phyloP scores from a whole-genome alignment of 2,797 vertebrate genomes.

The Coregonus ussuriensis region DNA sequence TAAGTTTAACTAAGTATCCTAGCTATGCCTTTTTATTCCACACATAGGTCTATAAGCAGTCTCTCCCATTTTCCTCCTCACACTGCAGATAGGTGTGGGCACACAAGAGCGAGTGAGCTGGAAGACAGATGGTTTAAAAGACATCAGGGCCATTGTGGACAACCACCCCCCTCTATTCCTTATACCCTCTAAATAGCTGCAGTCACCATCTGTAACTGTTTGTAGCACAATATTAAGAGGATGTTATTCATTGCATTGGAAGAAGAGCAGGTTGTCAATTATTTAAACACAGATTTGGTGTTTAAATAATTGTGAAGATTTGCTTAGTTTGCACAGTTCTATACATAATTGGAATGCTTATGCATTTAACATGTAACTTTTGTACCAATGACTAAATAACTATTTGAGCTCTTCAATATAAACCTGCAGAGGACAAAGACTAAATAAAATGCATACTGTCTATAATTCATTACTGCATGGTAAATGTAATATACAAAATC shows the following conservation, averaged over 20 bases:
- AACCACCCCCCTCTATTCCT: slow-evolving; percentile 30
- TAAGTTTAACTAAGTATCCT: not conserved
- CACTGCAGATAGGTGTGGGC: slow-evolving; percentile 56
- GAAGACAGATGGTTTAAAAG: slow-evolving; percentile 75
- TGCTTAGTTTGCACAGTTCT: slow-evolving; percentile 23
- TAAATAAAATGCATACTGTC: not conserved
- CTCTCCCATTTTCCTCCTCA: slow-evolving; percentile 44
- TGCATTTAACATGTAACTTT: not conserved
- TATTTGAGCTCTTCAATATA: slow-evolving; percentile 5
- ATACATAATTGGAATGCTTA: slow-evolving; percentile 41
- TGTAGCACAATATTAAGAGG: slow-evolving; percentile 54
- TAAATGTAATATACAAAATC: slow-evolving; percentile 12
- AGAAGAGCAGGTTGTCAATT: slow-evolving; percentile 39
- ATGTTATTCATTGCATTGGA: slow-evolving; percentile 46
- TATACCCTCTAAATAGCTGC: slow-evolving; percentile 57
- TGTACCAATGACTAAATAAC: not conserved
- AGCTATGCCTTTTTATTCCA: not conserved
- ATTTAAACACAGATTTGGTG: not conserved
- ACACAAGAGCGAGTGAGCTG: slow-evolving; percentile 43
- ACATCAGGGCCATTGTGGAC: slow-evolving; percentile 65
- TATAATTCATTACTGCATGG: slow-evolving; percentile 41
- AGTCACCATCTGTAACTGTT: slow-evolving; percentile 65
- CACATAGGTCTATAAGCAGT: slow-evolving; percentile 16
- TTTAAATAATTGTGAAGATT: slow-evolving; percentile 31
- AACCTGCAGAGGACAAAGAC: slow-evolving; percentile 52